Percentiles rank a stretch among this genome's conserved stretches.
phyloP scores from a whole-genome alignment of 2,113 vertebrate genomes.

The Hassar affinis region DNA sequence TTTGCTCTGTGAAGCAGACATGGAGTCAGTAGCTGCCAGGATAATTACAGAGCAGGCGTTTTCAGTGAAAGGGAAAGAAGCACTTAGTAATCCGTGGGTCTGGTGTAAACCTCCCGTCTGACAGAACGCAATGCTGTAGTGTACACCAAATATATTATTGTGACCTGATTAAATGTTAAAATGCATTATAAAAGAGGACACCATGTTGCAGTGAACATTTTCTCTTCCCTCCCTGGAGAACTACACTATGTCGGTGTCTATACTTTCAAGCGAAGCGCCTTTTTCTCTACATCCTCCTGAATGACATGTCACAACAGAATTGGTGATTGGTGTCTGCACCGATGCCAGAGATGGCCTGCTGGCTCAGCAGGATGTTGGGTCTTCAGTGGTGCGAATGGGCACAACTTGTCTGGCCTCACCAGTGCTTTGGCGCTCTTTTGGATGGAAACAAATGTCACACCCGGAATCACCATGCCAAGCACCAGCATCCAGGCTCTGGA shows the following conservation, averaged over 20 bases:
- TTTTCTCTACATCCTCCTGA: constrained; percentile 54
- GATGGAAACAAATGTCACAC: constrained; percentile 75
- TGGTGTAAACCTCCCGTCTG: constrained; percentile 52
- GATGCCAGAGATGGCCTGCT: constrained; percentile 71
- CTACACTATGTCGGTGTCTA: not conserved
- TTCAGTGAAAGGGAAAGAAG: constrained; percentile 51
- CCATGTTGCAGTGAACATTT: constrained; percentile 62
- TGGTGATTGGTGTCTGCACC: constrained; percentile 63
- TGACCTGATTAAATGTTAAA: constrained; percentile 63
- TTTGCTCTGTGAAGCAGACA: constrained; percentile 62
- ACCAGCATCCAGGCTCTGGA: constrained; percentile 63
- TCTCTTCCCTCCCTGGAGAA: not conserved
- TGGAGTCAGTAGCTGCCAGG: constrained; percentile 49
- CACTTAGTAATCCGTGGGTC: constrained; percentile 55
- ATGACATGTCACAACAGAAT: constrained; percentile 70
- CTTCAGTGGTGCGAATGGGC: constrained; percentile 69
- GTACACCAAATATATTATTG: constrained; percentile 65
- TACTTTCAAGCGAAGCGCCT: constrained; percentile 13
- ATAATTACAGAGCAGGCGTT: constrained; percentile 64
- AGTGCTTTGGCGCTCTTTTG: constrained; percentile 59
- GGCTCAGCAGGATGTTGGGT: constrained; percentile 69
- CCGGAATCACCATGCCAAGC: constrained; percentile 66
- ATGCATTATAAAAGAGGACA: constrained; percentile 64
- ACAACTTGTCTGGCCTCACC: constrained; percentile 71
- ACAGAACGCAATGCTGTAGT: constrained; percentile 51